These are phyloP conservation scores for Pantala flavescens DNA, from an alignment of 1,140 invertebrate genomes.

Conservation along the genomic window DNA sequence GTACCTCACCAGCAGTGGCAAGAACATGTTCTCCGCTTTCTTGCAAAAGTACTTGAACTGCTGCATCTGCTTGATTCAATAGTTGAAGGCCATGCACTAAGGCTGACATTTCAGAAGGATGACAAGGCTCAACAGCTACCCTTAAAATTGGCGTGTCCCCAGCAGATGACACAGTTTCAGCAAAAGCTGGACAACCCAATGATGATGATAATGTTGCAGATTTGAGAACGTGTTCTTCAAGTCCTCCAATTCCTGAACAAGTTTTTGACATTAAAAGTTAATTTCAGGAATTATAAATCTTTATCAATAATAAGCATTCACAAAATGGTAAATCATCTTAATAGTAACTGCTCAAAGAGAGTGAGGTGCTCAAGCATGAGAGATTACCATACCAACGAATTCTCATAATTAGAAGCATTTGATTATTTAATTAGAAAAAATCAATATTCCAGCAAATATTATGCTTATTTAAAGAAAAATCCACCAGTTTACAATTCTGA, in stretches of 20 bases:
- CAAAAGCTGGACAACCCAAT: conserved; percentile 78
- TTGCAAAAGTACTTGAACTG: conserved; percentile 80
- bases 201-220: conserved; percentile 82
- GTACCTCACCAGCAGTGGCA: conserved; percentile 94
- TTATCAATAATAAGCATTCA: not conserved
- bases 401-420: too few species aligned
- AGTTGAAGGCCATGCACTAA: conserved; percentile 70
- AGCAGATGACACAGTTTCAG: conserved; percentile 61
- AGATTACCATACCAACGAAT: too few species aligned
- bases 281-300: not conserved
- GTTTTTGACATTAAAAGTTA: conserved; percentile 17
- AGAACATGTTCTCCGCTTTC: conserved; percentile 93
- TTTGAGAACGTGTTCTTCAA: conserved; percentile 80
- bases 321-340: too few species aligned
- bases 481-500: too few species aligned
- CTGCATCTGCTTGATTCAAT: conserved; percentile 87
- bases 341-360: not conserved
- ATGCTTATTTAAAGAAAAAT: too few species aligned
- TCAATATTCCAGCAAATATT: too few species aligned
- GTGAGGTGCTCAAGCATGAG: too few species aligned
- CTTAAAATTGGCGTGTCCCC: conserved; percentile 71
- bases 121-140: conserved; percentile 86
- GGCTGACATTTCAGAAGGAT: conserved; percentile 67
- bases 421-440: too few species aligned
- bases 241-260: conserved; percentile 62